These are phyloP conservation scores for Oscheius sp. DNA, from an alignment of 2,888 invertebrate species.

Conservation along the genomic window DNA sequence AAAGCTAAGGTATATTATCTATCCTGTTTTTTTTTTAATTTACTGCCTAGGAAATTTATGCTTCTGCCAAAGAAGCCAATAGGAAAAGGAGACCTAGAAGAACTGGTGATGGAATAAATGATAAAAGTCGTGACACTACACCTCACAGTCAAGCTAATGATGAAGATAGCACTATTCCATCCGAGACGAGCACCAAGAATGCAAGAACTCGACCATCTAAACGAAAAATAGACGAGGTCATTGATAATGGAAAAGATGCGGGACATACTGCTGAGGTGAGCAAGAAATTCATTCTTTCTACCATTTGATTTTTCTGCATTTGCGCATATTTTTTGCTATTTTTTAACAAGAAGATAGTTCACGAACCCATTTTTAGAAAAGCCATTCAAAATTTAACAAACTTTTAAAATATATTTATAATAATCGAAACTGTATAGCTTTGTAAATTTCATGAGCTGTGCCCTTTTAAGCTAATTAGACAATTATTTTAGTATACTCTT, in stretches of 20 bases:
- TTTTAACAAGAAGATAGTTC: not conserved
- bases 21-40: too few species aligned
- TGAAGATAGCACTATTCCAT: conserved; percentile 5
- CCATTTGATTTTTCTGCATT: not conserved
- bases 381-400: not conserved
- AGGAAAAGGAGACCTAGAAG: not conserved
- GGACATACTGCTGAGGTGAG: not conserved
- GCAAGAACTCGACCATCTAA: not conserved
- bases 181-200: conserved; percentile 3
- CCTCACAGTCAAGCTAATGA: conserved; percentile 15
- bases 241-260: not conserved
- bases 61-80: conserved; percentile 13
- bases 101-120: not conserved
- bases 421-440: too few species aligned
- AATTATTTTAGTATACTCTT: conserved; percentile 10
- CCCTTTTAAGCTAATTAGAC: too few species aligned
- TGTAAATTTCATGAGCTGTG: too few species aligned
- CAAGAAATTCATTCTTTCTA: not conserved
- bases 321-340: not conserved
- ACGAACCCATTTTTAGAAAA: not conserved
- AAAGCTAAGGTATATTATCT: conserved; percentile 2
- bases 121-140: not conserved
- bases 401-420: not conserved
- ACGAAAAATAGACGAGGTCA: not conserved
- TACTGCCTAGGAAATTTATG: not conserved